phyloP scores from a whole-genome alignment of 2,113 vertebrate genomes.

The Halichoerus grypus region DNA sequence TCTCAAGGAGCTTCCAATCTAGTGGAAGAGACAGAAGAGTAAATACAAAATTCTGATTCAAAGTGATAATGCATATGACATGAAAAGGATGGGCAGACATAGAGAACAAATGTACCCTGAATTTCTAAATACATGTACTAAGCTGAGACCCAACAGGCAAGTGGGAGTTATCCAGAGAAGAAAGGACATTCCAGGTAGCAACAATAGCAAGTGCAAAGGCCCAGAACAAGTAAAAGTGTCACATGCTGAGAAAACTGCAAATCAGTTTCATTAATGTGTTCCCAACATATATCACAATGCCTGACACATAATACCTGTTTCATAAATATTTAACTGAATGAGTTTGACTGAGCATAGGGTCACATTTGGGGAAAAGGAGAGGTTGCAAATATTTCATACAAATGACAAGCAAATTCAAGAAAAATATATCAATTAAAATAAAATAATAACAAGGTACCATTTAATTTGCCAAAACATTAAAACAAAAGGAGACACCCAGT shows the following conservation, averaged over 20 bases:
- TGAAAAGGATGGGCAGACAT: not conserved
- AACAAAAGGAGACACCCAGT: not conserved
- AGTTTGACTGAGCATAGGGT: not conserved
- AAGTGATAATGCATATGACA: not conserved
- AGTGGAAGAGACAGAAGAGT: not conserved
- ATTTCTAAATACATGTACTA: not conserved
- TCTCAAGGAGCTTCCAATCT: not conserved
- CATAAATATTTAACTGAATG: not conserved
- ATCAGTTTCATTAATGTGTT: not conserved
- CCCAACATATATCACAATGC: not conserved
- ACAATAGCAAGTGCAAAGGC: not conserved
- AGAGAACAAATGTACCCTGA: not conserved
- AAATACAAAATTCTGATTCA: conserved; percentile 9
- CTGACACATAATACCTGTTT: not conserved
- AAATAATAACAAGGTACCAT: not conserved
- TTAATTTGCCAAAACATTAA: not conserved
- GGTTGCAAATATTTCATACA: not conserved
- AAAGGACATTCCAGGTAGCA: not conserved
- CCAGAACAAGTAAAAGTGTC: not conserved
- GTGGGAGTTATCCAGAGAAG: not conserved
- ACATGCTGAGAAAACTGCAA: not conserved
- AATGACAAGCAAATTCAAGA: not conserved
- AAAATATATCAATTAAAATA: not conserved
- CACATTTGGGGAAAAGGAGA: not conserved
- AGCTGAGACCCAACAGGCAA: not conserved